Conservation (phyloP, 2,888 invertebrate genomes). For the Bimastos eiseni region DNA sequence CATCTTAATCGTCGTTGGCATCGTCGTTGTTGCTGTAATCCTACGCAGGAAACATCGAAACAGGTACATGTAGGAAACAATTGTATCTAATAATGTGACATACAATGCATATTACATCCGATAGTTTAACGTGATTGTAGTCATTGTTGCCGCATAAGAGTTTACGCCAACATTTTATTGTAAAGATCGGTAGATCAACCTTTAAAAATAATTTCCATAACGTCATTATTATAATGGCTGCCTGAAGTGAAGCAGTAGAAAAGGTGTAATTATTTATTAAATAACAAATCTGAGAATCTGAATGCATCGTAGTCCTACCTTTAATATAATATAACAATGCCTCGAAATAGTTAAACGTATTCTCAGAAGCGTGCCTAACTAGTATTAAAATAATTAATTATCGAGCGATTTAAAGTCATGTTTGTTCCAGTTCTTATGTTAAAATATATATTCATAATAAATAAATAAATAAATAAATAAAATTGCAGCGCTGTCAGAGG, state of each 20-base stretch:
- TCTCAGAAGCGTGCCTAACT: too few relatives aligned
- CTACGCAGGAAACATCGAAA: not conserved
- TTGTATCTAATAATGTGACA: not conserved
- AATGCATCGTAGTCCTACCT: too few relatives aligned
- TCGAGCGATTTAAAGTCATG: not conserved
- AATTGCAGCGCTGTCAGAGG: not conserved
- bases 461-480: not conserved
- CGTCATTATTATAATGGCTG: too few relatives aligned
- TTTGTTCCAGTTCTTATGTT: not conserved
- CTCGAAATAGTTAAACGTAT: too few relatives aligned
- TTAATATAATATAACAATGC: too few relatives aligned
- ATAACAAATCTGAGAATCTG: too few relatives aligned
- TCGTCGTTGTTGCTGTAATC: not conserved
- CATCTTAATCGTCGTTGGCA: slow-evolving; percentile 8
- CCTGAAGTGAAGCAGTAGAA: too few relatives aligned
- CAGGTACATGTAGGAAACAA: not conserved
- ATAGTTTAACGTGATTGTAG: not conserved
- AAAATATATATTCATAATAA: not conserved
- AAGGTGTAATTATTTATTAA: too few relatives aligned
- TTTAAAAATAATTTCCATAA: too few relatives aligned
- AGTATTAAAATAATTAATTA: not conserved
- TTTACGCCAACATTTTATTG: too few relatives aligned
- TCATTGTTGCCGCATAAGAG: too few relatives aligned
- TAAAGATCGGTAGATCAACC: too few relatives aligned
- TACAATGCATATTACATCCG: not conserved